Percentiles rank a stretch among this genome's conserved stretches.
phyloP scores from a whole-genome alignment of 2,888 invertebrate genomes.

The Caenorhabditis sp. region DNA sequence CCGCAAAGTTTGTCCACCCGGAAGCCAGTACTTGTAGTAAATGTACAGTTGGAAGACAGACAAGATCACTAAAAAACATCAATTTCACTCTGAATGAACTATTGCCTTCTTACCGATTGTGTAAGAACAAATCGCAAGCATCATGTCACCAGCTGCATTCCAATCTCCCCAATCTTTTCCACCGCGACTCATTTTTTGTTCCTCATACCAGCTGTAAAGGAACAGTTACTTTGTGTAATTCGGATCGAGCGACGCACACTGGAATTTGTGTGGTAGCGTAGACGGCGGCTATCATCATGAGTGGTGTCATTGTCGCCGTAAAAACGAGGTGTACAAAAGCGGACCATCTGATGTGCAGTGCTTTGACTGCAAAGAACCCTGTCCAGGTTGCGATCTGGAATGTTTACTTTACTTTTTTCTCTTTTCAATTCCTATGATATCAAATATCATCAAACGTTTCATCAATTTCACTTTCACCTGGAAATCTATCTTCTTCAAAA shows the following conservation, averaged over 20 bases:
- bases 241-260: too few relatives aligned
- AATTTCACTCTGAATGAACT: neutral
- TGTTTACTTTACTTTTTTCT: neutral
- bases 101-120: constrained; percentile 25
- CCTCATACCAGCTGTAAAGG: constrained; percentile 49
- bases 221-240: neutral
- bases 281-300: constrained; percentile 48
- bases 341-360: constrained; percentile 52
- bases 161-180: constrained; percentile 33
- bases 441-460: neutral
- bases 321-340: constrained; percentile 53
- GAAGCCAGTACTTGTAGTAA: constrained; percentile 52
- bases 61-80: constrained; percentile 31
- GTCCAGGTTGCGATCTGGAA: constrained; percentile 52
- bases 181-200: constrained; percentile 45
- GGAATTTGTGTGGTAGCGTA: constrained; percentile 45
- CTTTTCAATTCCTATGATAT: neutral
- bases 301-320: constrained; percentile 47
- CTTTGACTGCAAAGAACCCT: constrained; percentile 48
- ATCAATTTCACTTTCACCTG: neutral
- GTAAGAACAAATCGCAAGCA: constrained; percentile 38
- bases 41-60: constrained; percentile 31
- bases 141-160: constrained; percentile 29
- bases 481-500: neutral
- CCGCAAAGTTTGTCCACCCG: constrained; percentile 18